Evolutionary conservation across 2,113 vertebrate genomes (phyloP).

Genomic region (Gambusia affinis): DNA sequence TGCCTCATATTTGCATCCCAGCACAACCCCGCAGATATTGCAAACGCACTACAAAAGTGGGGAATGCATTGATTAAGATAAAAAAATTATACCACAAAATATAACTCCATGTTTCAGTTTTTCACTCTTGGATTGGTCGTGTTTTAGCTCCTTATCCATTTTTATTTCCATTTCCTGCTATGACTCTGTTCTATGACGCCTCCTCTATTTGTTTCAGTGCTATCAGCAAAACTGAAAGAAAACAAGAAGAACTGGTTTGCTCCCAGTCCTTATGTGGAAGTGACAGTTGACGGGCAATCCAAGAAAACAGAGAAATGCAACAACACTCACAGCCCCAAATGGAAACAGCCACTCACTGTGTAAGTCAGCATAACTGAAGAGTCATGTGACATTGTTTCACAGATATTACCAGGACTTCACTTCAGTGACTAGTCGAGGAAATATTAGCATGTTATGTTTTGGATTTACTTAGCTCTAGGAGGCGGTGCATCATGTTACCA

Average conservation of each 20-base stretch:
- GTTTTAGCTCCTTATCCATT: not conserved
- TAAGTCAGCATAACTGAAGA: constrained; percentile 76
- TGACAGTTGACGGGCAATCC: constrained; percentile 94
- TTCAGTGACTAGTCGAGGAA: no score
- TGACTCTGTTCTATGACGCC: not conserved
- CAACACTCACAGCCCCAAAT: constrained; percentile 97
- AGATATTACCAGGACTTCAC: not conserved
- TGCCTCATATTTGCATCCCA: no score
- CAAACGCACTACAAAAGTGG: no score
- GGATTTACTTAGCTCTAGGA: not conserved
- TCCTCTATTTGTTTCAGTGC: constrained; percentile 80
- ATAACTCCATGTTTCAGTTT: not conserved
- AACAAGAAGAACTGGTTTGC: constrained; percentile 99
- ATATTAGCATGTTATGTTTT: not conserved
- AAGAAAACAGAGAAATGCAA: constrained; percentile 99
- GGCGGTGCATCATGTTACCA: not conserved
- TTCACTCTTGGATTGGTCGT: not conserved
- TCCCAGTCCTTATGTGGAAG: constrained; percentile 97
- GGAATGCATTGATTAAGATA: no score
- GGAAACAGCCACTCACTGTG: constrained; percentile 98
- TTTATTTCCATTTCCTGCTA: not conserved
- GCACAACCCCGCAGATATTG: no score
- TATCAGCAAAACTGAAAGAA: constrained; percentile 97
- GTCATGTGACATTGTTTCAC: not conserved
- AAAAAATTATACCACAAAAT: no score